Conservation (phyloP, 2,113 vertebrate genomes). For the Dolichotis patagonum region DNA sequence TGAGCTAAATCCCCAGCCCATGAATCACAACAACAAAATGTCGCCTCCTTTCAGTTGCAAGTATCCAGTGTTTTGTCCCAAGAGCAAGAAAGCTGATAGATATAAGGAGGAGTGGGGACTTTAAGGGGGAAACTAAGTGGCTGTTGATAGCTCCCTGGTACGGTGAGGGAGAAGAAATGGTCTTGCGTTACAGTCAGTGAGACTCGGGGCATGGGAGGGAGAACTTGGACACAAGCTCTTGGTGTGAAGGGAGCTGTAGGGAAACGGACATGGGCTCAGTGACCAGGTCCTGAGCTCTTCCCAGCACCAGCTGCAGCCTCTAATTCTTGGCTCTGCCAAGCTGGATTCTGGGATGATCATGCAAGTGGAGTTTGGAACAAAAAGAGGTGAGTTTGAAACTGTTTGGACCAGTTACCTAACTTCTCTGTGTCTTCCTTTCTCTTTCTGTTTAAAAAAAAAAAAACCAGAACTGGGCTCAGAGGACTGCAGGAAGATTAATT, state of each 20-base stretch:
- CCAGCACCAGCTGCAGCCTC: too few species aligned
- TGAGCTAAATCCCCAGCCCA: too few species aligned
- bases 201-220: neutral
- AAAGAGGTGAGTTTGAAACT: neutral
- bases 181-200: neutral
- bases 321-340: neutral
- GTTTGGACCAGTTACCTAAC: neutral
- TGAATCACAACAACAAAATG: neutral
- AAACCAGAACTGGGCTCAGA: neutral
- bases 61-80: neutral
- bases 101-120: neutral
- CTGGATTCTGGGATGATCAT: accelerated
- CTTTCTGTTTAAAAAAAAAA: neutral
- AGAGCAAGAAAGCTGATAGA: neutral
- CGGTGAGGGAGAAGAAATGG: neutral
- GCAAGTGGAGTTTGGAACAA: neutral
- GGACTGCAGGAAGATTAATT: neutral
- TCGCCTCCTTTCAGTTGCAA: neutral
- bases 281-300: neutral
- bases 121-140: neutral
- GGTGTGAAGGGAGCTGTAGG: neutral
- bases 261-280: too few species aligned
- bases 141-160: neutral
- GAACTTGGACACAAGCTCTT: neutral
- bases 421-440: constrained; percentile 32